Conservation (phyloP, 2,797 vertebrate species). For the Pygocentrus nattereri region DNA sequence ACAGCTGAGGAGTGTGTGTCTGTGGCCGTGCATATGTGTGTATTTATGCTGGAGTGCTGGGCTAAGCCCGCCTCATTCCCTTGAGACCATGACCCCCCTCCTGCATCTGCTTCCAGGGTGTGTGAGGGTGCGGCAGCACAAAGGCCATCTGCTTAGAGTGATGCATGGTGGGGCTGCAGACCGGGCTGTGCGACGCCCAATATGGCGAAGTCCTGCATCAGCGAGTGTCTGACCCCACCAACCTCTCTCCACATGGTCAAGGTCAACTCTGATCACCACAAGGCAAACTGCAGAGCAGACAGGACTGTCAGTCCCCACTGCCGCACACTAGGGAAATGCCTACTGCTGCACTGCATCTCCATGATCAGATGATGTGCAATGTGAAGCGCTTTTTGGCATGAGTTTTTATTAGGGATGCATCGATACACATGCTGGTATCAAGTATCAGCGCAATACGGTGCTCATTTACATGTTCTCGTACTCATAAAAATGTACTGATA, state of each 20-base stretch:
- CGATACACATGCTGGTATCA: too few species aligned
- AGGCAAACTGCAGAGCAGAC: slow-evolving; percentile 65
- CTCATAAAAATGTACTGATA: too few species aligned
- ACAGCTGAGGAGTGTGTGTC: slow-evolving; percentile 60
- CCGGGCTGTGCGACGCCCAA: slow-evolving; percentile 69
- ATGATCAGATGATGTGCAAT: not conserved
- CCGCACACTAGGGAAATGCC: slow-evolving; percentile 1
- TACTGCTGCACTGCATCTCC: not conserved
- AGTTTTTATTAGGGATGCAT: not conserved
- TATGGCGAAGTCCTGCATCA: slow-evolving; percentile 77
- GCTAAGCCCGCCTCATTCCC: slow-evolving; percentile 67
- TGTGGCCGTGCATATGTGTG: slow-evolving; percentile 44
- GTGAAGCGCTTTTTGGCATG: not conserved
- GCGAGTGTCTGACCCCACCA: slow-evolving; percentile 74
- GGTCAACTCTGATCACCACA: slow-evolving; percentile 73
- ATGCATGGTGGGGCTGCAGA: slow-evolving; percentile 63
- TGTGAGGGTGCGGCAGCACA: slow-evolving; percentile 69
- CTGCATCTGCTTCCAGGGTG: slow-evolving; percentile 78
- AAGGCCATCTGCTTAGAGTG: slow-evolving; percentile 77
- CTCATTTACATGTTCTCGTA: too few species aligned
- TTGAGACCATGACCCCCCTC: slow-evolving; percentile 69
- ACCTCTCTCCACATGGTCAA: slow-evolving; percentile 69
- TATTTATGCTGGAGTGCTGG: slow-evolving; percentile 63
- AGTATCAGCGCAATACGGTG: too few species aligned
- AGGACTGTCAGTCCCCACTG: slow-evolving; percentile 39